Evolutionary conservation across 2,797 vertebrate species (phyloP).

Genomic region (Nyctalus aviator): DNA sequence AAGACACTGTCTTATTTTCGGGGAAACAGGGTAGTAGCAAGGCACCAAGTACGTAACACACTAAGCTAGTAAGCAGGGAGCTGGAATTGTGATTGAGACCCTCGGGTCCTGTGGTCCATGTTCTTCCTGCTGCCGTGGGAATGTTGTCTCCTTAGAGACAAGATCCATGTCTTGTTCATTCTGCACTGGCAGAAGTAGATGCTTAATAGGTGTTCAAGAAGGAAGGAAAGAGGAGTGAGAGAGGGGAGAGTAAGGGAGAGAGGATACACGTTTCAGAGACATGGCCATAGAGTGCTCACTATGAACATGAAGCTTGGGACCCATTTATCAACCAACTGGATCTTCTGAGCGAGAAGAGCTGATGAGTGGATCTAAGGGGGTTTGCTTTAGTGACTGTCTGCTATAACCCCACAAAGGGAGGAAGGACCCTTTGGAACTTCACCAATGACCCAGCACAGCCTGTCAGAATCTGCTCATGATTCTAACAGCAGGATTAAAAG

Average conservation of each 20-base stretch:
- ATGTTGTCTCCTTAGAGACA: not conserved
- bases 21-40: not conserved
- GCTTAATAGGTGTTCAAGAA: not conserved
- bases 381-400: not conserved
- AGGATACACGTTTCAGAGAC: not conserved
- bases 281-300: not conserved
- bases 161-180: not conserved
- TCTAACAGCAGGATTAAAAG: not conserved
- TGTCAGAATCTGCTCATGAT: not conserved
- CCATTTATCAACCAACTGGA: rapidly evolving
- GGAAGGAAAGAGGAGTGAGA: not conserved
- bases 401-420: not conserved
- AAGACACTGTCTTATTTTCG: too few relatives aligned
- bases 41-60: not conserved
- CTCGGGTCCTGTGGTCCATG: not conserved
- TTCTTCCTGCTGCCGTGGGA: not conserved
- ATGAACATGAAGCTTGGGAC: not conserved
- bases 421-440: not conserved
- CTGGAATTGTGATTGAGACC: not conserved
- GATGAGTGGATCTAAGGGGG: not conserved
- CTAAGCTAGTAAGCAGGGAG: not conserved
- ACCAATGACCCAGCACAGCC: not conserved
- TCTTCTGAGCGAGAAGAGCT: not conserved
- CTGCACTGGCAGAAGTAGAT: not conserved
- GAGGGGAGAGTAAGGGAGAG: too few relatives aligned